These are phyloP conservation scores for Cercocebus atys DNA, from an alignment of 2,113 vertebrate genomes.

Conservation along the genomic window DNA sequence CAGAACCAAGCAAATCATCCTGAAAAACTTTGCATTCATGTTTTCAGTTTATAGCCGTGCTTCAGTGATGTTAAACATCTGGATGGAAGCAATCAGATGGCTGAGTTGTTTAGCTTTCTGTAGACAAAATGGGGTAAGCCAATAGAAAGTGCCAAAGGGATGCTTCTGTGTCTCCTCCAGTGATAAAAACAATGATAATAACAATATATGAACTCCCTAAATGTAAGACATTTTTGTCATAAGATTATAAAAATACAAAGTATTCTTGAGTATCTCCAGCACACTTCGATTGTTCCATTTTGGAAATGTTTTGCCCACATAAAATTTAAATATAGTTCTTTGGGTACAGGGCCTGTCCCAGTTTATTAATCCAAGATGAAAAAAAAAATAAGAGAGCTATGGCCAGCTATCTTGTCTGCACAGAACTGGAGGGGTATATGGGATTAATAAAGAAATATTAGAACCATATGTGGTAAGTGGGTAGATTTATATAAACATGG, in stretches of 20 bases:
- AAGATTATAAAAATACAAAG: slow-evolving; percentile 1
- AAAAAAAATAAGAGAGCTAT: not conserved
- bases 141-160: not conserved
- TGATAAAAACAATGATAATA: not conserved
- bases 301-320: slow-evolving; percentile 48
- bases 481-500: slow-evolving; percentile 58
- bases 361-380: slow-evolving; percentile 41
- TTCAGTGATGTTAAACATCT: slow-evolving; percentile 26
- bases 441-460: slow-evolving; percentile 68
- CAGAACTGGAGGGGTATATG: slow-evolving; percentile 41
- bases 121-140: not conserved
- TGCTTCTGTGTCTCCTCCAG: not conserved
- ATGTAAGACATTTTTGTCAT: not conserved
- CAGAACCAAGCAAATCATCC: slow-evolving; percentile 8
- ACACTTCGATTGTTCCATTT: not conserved
- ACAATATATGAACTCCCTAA: not conserved
- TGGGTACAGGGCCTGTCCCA: not conserved
- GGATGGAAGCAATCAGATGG: slow-evolving; percentile 15
- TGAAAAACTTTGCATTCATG: not conserved
- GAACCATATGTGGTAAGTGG: slow-evolving; percentile 59
- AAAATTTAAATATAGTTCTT: slow-evolving; percentile 51
- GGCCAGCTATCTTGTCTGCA: slow-evolving; percentile 48
- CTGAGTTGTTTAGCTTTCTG: slow-evolving; percentile 14
- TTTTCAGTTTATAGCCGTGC: slow-evolving; percentile 3
- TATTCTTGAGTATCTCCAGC: not conserved